Base-by-base conservation (phyloP, 2,888 invertebrate genomes). In the Acleris sparsana region DNA sequence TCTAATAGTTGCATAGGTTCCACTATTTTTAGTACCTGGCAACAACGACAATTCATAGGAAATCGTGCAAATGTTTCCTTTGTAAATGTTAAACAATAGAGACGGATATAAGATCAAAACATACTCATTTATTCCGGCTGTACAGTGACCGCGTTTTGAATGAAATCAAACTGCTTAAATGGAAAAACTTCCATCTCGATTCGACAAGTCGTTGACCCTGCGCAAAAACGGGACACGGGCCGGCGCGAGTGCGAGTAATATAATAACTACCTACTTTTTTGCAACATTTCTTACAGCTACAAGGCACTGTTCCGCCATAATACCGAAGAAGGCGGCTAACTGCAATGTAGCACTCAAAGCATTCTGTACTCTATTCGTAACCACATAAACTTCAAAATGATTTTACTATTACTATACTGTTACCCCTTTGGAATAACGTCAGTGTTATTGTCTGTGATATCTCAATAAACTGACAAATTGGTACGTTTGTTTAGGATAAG, bases 111-210 rank as follows among this genome's bases (percentile, higher is more conserved):
- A 46, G 2, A n/a, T 46, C n/a, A 6, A 9, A 17, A 22, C 22
- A 5, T 17, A 52, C 17, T 44, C 39, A 61, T 11, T 18, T 59
- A 44, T 44, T 44, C 25, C 25, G 43, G 33, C 22, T 60, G 51
- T 51, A 20, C 17, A 22, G 13, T 61, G 46, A 33, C 46, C 29
- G 7, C 39, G 20, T 16, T 46, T 46, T 56, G 22, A 17, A 17
- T 18, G 20, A 61, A 9, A 65, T 56, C 48, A 51, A 55, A 49
- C 33, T 55, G 20, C 33, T 29, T 51, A 17, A 60, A 65, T 51
- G 20, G 55, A 65, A 63, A 61, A 56, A 60, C 20, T 60, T 61
- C 60, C 51, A 55, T 65, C 55, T 61, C 44, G 44, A 52, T 51
- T 61, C 11, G 65, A 52, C 51, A 65, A 60, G 60, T 55, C 56